Evolutionary conservation across 2,888 invertebrate species (phyloP).

Genomic region (Chirona hameri): DNA sequence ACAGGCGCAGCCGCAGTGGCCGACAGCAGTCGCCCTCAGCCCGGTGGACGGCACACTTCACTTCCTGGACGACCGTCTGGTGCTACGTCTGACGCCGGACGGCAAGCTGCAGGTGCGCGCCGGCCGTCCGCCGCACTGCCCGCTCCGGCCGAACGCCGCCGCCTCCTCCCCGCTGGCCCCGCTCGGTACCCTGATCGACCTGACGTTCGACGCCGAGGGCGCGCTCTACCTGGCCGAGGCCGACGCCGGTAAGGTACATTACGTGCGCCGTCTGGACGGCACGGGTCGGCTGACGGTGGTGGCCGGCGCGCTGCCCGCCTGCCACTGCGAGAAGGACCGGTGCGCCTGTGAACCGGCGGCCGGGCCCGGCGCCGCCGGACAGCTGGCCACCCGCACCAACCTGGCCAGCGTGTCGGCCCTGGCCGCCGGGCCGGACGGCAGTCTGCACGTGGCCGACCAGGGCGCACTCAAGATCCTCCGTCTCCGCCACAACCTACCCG

Average conservation of each 20-base stretch:
- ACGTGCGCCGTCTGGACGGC: slow-evolving; percentile 47
- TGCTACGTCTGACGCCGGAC: slow-evolving; percentile 84
- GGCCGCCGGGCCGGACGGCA: slow-evolving; percentile 93
- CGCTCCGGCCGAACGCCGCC: slow-evolving; percentile 43
- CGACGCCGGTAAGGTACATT: slow-evolving; percentile 50
- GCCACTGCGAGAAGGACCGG: slow-evolving; percentile 44
- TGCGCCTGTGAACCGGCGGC: slow-evolving; percentile 36
- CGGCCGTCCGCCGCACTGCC: slow-evolving; percentile 90
- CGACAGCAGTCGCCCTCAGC: slow-evolving; percentile 90
- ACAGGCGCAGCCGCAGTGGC: slow-evolving; percentile 90
- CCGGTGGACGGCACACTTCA: slow-evolving; percentile 91
- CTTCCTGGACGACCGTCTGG: slow-evolving; percentile 91
- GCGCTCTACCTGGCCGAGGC: slow-evolving; percentile 86
- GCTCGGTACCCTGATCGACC: slow-evolving; percentile 53
- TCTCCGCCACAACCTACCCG: slow-evolving; percentile 42
- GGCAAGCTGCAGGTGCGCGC: slow-evolving; percentile 78
- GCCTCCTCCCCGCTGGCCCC: neutral
- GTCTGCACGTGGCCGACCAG: slow-evolving; percentile 94
- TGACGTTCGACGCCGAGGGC: slow-evolving; percentile 94
- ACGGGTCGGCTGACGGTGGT: slow-evolving; percentile 49
- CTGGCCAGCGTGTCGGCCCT: slow-evolving; percentile 59
- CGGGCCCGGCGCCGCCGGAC: neutral
- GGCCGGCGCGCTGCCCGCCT: slow-evolving; percentile 48
- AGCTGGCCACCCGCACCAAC: slow-evolving; percentile 47
- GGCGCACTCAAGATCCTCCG: slow-evolving; percentile 47